These are phyloP conservation scores for Calidris pugnax DNA, from an alignment of 2,113 vertebrate genomes.

Conservation along the genomic window DNA sequence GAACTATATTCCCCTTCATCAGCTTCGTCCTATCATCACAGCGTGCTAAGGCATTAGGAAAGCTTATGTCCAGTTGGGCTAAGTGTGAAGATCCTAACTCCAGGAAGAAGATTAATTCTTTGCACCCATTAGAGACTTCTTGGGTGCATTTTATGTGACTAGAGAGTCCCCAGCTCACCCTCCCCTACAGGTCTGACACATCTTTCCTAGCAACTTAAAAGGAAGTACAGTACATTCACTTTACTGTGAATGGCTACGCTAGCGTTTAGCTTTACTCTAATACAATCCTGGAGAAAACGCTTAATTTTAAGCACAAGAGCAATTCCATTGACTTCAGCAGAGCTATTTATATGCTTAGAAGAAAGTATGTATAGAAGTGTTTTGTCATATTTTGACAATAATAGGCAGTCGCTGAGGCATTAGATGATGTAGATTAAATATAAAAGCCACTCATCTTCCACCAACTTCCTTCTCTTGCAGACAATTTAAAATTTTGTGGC, in stretches of 20 bases:
- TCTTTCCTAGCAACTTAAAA: neutral
- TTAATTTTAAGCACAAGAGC: neutral
- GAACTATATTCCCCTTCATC: neutral
- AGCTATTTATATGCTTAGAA: neutral
- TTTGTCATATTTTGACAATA: neutral
- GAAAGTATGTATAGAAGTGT: neutral
- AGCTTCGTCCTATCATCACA: neutral
- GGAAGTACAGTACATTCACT: neutral
- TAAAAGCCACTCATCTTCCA: neutral
- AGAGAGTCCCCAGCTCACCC: neutral
- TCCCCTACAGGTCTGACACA: fast-evolving
- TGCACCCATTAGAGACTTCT: neutral
- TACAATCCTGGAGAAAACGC: neutral
- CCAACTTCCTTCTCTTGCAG: constrained; percentile 1
- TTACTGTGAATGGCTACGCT: neutral
- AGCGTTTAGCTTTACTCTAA: neutral
- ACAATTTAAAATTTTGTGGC: constrained; percentile 37
- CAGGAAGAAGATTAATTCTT: neutral
- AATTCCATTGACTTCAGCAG: neutral
- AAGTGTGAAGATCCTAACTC: neutral
- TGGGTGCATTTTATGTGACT: neutral
- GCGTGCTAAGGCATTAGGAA: neutral
- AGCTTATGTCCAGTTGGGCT: neutral
- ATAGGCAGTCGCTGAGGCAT: neutral
- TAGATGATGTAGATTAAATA: constrained; percentile 17